These are phyloP conservation scores for Limnephilus auricula DNA, from an alignment of 2,888 invertebrate species.

Conservation along the genomic window DNA sequence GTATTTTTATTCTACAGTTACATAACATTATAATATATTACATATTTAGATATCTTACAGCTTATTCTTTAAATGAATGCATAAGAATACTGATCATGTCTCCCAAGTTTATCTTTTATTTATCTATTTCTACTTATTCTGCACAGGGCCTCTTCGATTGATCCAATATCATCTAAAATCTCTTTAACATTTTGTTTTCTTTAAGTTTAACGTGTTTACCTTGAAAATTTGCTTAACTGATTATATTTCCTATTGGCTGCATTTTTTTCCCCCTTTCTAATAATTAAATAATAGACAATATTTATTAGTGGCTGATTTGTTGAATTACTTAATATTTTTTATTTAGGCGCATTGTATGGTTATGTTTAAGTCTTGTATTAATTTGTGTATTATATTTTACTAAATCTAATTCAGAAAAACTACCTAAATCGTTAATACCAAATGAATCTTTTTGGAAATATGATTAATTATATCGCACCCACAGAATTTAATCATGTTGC, in stretches of 20 bases:
- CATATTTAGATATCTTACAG: neutral
- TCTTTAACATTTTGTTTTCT: slow-evolving; percentile 36
- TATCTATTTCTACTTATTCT: slow-evolving; percentile 43
- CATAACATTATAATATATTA: slow-evolving; percentile 12
- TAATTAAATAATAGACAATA: neutral
- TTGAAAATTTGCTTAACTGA: slow-evolving; percentile 65
- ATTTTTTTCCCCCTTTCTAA: slow-evolving; percentile 1
- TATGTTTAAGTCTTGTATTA: slow-evolving; percentile 10
- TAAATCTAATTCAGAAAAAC: neutral
- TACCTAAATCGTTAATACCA: slow-evolving; percentile 1
- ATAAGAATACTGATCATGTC: neutral
- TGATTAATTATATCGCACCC: slow-evolving; percentile 64
- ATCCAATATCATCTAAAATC: slow-evolving; percentile 50
- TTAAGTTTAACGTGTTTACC: slow-evolving; percentile 23
- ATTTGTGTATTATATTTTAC: neutral
- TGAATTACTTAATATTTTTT: slow-evolving; percentile 31
- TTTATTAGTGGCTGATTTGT: slow-evolving; percentile 8
- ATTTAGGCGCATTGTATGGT: neutral
- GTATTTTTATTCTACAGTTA: slow-evolving; percentile 68
- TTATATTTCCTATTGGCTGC: slow-evolving; percentile 42
- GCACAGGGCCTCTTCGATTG: slow-evolving; percentile 66
- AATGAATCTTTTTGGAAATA: slow-evolving; percentile 58
- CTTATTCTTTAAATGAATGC: neutral
- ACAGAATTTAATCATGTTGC: slow-evolving; percentile 63
- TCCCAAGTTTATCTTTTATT: neutral